phyloP scores from a whole-genome alignment of 2,113 vertebrate genomes.

The Chaenocephalus aceratus region DNA sequence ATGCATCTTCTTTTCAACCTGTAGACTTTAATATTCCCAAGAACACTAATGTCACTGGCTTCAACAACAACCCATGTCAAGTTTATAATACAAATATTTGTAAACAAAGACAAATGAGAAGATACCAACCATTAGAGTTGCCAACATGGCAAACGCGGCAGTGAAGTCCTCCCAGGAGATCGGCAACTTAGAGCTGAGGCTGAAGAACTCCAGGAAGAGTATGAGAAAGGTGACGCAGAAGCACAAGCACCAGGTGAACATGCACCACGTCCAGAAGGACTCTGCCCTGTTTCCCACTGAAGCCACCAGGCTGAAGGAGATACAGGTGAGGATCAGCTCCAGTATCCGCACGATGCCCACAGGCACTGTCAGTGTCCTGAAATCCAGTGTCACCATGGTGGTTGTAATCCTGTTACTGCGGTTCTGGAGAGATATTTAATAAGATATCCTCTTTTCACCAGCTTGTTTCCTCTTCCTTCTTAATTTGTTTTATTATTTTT shows the following conservation, averaged over 20 bases:
- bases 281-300: fast-evolving
- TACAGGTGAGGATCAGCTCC: constrained; percentile 84
- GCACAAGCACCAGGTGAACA: constrained; percentile 92
- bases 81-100: neutral
- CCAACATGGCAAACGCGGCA: constrained; percentile 88
- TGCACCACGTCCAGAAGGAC: constrained; percentile 85
- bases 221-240: constrained; percentile 85
- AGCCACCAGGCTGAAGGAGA: constrained; percentile 89
- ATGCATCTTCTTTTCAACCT: neutral
- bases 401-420: neutral
- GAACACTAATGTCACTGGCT: neutral
- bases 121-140: constrained; percentile 81
- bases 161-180: constrained; percentile 93
- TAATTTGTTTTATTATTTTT: neutral
- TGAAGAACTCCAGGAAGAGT: constrained; percentile 84
- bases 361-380: constrained; percentile 68
- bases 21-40: neutral
- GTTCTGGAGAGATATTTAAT: neutral
- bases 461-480: neutral
- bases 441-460: neutral
- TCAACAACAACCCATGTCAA: neutral
- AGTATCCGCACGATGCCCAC: constrained; percentile 85
- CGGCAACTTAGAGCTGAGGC: constrained; percentile 73
- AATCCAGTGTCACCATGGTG: constrained; percentile 61
- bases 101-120: neutral